Evolutionary conservation across 1,140 invertebrate species (phyloP).

Genomic region (Aphelinus certus): DNA sequence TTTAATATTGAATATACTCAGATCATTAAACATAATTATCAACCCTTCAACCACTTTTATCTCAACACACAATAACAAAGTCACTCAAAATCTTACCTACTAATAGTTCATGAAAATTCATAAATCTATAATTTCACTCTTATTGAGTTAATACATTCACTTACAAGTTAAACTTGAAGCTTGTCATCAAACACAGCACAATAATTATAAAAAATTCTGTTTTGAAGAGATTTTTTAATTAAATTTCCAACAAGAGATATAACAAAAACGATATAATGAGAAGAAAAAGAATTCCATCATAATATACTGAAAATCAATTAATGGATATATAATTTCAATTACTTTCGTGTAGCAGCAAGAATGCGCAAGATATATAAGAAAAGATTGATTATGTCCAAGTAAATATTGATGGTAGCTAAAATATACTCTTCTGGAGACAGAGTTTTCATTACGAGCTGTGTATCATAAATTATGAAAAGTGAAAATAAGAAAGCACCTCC

Average conservation of each 20-base stretch:
- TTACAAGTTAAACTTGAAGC: not conserved
- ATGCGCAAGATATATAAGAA: slow-evolving; percentile 85
- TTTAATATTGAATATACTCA: too few species aligned
- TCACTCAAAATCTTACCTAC: not conserved
- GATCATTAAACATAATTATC: too few species aligned
- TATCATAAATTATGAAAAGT: slow-evolving; percentile 76
- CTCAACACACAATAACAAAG: too few species aligned
- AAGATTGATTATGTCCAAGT: slow-evolving; percentile 87
- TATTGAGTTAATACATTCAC: not conserved
- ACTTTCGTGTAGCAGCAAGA: slow-evolving; percentile 65
- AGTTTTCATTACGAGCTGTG: slow-evolving; percentile 74
- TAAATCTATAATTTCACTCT: not conserved
- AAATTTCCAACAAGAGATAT: too few species aligned
- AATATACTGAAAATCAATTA: too few species aligned
- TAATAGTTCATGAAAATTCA: slow-evolving; percentile 4
- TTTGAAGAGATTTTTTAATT: slow-evolving; percentile 12
- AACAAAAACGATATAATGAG: too few species aligned
- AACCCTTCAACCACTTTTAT: too few species aligned
- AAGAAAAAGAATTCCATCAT: too few species aligned
- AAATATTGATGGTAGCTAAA: slow-evolving; percentile 82
- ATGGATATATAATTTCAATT: slow-evolving; percentile 35
- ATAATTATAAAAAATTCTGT: not conserved
- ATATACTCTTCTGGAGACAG: slow-evolving; percentile 83
- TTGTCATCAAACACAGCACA: not conserved
- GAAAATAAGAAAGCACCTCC: slow-evolving; percentile 81